Evolutionary conservation across 2,888 invertebrate genomes (phyloP).

Genomic region (Sepiola atlantica): DNA sequence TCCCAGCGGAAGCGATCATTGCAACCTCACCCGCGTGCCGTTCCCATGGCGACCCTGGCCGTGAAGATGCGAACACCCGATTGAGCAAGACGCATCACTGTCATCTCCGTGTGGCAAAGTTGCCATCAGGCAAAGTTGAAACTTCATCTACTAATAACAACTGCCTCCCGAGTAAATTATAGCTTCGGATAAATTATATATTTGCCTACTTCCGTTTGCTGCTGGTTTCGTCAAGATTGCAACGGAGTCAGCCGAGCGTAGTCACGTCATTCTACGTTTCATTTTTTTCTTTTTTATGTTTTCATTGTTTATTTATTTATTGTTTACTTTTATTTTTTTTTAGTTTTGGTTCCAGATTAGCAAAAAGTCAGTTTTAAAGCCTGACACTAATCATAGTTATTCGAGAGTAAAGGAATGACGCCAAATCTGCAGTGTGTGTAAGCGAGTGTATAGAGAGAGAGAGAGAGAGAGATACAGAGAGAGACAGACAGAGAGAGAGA

Average conservation of each 20-base stretch:
- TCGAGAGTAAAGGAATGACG: neutral
- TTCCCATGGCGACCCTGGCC: neutral
- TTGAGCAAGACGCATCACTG: neutral
- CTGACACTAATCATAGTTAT: neutral
- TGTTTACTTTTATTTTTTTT: neutral
- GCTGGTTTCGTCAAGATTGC: neutral
- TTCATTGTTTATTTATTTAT: neutral
- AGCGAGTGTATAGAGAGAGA: neutral
- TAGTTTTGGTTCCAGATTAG: neutral
- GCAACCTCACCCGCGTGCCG: neutral
- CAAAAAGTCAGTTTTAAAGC: neutral
- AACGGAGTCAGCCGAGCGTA: neutral
- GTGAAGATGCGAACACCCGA: neutral
- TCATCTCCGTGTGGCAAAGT: neutral
- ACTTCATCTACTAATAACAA: slow-evolving; percentile 1
- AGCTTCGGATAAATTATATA: neutral
- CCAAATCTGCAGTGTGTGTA: neutral
- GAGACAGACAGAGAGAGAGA: neutral
- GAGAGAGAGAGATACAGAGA: neutral
- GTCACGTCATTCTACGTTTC: neutral
- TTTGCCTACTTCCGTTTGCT: neutral
- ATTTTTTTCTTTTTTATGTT: neutral
- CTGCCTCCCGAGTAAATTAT: neutral
- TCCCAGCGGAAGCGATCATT: neutral
- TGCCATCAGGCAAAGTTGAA: neutral